Percentiles rank a stretch among this genome's conserved stretches.
Evolutionary conservation across 2,113 vertebrate species (phyloP).

Genomic region (Lamprologus callipterus): DNA sequence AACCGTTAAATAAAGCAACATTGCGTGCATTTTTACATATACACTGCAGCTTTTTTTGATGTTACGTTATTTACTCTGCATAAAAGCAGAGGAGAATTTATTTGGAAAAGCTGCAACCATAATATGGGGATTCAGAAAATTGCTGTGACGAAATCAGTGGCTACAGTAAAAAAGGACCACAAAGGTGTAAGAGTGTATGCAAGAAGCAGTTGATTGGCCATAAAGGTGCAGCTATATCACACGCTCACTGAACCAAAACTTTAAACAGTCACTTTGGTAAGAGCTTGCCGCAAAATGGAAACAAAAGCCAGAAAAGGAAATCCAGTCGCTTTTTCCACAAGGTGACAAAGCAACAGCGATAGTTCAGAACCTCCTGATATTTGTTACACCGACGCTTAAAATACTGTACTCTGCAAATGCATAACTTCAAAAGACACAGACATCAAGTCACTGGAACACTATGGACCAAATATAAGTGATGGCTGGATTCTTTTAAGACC

Average conservation of each 20-base stretch:
- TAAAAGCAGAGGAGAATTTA: constrained; percentile 16
- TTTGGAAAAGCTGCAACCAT: constrained; percentile 25
- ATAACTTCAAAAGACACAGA: background rate
- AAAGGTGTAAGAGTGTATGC: background rate
- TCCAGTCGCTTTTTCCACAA: background rate
- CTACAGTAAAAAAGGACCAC: background rate
- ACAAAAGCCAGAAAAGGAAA: background rate
- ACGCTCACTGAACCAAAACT: background rate
- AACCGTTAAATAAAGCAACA: background rate
- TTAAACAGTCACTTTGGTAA: constrained; percentile 6
- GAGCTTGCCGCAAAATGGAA: background rate
- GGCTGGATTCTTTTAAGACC: background rate
- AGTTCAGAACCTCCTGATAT: background rate
- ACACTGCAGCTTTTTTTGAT: background rate
- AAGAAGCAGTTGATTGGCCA: background rate
- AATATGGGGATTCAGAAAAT: background rate
- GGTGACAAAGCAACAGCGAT: background rate
- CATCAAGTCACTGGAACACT: background rate
- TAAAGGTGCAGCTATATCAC: background rate
- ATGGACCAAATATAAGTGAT: background rate
- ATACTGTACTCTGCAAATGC: background rate
- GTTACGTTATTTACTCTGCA: constrained; percentile 10
- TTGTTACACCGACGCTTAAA: background rate
- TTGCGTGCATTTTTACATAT: background rate
- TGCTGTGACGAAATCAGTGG: background rate